These are phyloP conservation scores for Anadara kagoshimensis DNA, from an alignment of 1,140 invertebrate species.

Conservation along the genomic window DNA sequence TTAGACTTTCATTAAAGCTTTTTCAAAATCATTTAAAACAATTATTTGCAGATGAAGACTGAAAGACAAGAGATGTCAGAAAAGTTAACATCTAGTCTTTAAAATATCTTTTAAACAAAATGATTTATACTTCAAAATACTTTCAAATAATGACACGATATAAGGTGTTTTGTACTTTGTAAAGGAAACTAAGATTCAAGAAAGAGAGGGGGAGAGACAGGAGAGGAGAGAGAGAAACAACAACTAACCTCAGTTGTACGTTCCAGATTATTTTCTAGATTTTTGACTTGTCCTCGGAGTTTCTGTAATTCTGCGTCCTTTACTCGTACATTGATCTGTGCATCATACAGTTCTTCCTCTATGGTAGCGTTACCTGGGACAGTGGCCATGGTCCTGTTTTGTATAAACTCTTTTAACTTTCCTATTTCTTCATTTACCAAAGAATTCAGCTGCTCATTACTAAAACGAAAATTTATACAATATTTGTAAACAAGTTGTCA, in stretches of 20 bases:
- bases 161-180: no score
- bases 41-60: no score
- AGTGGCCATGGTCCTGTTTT: slow-evolving; percentile 58
- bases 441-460: slow-evolving; percentile 64
- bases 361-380: slow-evolving; percentile 54
- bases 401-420: slow-evolving; percentile 64
- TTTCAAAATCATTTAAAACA: no score
- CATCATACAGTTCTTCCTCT: slow-evolving; percentile 69
- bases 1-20: no score
- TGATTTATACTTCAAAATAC: no score
- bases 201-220: no score
- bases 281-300: slow-evolving; percentile 63
- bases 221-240: not conserved
- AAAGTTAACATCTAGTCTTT: no score
- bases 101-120: no score
- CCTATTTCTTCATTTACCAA: slow-evolving; percentile 66
- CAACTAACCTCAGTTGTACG: slow-evolving; percentile 60
- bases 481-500: no score
- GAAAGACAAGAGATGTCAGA: no score
- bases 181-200: no score
- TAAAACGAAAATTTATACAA: slow-evolving; percentile 47
- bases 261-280: slow-evolving; percentile 62
- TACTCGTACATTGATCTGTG: slow-evolving; percentile 68
- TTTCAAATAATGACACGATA: no score
- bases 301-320: slow-evolving; percentile 69